Percentiles rank a stretch among this genome's conserved stretches.
Conservation (phyloP, 2,113 vertebrate species). For the Micronycteris hirsuta region DNA sequence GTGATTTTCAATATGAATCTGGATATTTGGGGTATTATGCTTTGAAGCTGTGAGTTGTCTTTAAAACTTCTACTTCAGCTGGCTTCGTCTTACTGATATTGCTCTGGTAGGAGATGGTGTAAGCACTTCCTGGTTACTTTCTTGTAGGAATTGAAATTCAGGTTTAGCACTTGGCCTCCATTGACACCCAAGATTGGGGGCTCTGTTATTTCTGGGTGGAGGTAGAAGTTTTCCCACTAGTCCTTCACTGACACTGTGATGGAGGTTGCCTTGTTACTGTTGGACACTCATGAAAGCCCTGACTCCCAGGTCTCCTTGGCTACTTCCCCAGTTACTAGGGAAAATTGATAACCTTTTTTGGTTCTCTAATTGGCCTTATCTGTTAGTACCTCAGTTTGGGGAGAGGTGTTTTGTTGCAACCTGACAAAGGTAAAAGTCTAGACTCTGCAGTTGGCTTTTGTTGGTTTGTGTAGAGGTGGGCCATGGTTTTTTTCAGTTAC, state of each 20-base stretch:
- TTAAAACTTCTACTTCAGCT: background rate
- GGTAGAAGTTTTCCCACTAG: background rate
- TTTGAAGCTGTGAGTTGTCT: background rate
- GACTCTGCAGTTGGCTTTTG: background rate
- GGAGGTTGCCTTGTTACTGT: background rate
- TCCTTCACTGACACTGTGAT: background rate
- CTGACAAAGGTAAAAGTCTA: background rate
- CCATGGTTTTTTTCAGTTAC: background rate
- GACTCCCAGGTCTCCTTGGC: too few species aligned
- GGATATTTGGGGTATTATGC: background rate
- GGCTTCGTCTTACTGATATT: background rate
- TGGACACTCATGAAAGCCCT: too few species aligned
- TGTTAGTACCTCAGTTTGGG: background rate
- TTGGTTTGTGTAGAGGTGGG: background rate
- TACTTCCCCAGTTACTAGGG: too few species aligned
- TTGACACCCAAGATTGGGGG: rapidly evolving
- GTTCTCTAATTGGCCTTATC: background rate
- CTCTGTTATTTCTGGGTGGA: background rate
- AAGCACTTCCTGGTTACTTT: background rate
- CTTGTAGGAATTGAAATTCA: background rate
- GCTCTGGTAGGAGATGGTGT: background rate
- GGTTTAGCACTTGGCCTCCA: background rate
- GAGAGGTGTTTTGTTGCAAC: background rate
- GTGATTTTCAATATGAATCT: background rate
- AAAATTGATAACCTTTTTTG: too few species aligned